Evolutionary conservation across 2,113 vertebrate species (phyloP).

Genomic region (Electrona antarctica): DNA sequence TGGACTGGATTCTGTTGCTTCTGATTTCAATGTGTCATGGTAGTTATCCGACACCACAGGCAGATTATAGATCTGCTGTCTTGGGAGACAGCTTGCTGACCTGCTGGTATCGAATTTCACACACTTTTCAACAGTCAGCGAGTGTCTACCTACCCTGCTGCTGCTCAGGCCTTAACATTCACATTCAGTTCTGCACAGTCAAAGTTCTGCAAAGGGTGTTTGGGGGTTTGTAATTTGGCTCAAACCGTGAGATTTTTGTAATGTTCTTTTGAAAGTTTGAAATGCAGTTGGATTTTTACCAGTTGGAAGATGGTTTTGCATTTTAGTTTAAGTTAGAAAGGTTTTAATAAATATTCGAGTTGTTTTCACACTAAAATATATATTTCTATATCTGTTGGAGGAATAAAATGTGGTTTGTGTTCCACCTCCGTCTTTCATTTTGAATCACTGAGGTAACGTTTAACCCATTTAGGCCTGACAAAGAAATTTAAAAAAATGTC

Average conservation of each 20-base stretch:
- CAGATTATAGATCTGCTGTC: conserved; percentile 15
- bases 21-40: background rate
- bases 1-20: background rate
- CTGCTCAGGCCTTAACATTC: conserved; percentile 4
- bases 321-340: no score
- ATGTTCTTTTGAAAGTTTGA: background rate
- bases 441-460: background rate
- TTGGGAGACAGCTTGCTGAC: conserved; percentile 32
- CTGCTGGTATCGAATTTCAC: conserved; percentile 49
- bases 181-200: background rate
- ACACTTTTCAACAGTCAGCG: background rate
- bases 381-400: no score
- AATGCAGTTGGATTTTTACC: background rate
- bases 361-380: no score
- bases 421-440: background rate
- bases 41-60: background rate
- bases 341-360: no score
- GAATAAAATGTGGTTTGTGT: background rate
- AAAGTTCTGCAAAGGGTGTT: background rate
- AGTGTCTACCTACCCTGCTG: background rate
- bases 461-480: no score
- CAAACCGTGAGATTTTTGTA: background rate
- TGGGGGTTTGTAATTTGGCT: background rate
- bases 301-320: background rate
- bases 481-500: no score